These are phyloP conservation scores for Gambusia yucatana DNA, from an alignment of 2,797 vertebrate species.

Conservation along the genomic window DNA sequence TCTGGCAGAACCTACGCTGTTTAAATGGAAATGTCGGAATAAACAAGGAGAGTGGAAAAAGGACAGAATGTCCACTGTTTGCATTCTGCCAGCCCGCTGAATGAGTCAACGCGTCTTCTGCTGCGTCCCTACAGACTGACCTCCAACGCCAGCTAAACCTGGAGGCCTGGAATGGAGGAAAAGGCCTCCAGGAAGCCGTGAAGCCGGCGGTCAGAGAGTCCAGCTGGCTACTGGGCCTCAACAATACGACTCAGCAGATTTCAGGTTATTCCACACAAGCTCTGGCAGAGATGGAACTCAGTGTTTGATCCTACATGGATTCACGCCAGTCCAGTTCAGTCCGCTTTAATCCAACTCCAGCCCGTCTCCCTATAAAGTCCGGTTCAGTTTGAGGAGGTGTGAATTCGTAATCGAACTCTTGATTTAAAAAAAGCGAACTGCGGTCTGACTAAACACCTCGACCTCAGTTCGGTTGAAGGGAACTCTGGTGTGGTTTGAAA, in stretches of 20 bases:
- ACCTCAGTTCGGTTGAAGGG: no score
- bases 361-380: no score
- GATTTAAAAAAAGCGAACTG: no score
- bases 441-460: no score
- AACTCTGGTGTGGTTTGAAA: no score
- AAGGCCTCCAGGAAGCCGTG: slow-evolving; percentile 23
- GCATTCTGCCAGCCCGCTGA: slow-evolving; percentile 41
- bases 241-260: not conserved
- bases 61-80: slow-evolving; percentile 60
- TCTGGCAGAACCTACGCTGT: slow-evolving; percentile 59
- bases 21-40: slow-evolving; percentile 63
- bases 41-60: slow-evolving; percentile 62
- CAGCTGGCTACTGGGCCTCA: slow-evolving; percentile 12
- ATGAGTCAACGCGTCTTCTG: slow-evolving; percentile 63
- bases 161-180: slow-evolving; percentile 38
- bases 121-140: slow-evolving; percentile 41
- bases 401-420: no score
- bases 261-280: not conserved
- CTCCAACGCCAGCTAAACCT: slow-evolving; percentile 59
- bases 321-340: no score
- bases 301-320: not conserved
- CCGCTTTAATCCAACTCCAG: no score
- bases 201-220: slow-evolving; percentile 38
- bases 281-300: not conserved
- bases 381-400: not conserved